Evolutionary conservation across 1,140 invertebrate genomes (phyloP), one percentile per base, ranked within the genome.

Genomic region (Trissolcus basalis): DNA sequence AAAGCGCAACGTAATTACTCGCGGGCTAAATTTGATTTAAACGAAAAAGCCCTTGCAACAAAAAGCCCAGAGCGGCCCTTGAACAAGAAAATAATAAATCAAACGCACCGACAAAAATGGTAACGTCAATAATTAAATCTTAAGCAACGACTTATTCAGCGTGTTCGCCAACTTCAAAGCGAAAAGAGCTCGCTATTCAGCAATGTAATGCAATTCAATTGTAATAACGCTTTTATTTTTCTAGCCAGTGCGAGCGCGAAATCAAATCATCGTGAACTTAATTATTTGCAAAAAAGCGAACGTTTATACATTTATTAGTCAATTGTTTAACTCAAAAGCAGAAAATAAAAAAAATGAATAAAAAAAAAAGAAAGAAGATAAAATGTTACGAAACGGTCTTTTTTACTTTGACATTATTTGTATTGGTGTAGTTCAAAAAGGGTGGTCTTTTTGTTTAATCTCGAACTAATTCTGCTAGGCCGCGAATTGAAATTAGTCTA

Each of bases 71-170:
- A 54, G 54, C 54, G 44, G 13, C 50, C 8, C 16, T 60, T 44
- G 55, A 54, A 67, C 19, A 27, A 27, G 19, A 27, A 27, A 27
- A 27, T 27, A 27, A 27, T 27, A 61, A 61, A 60, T 65, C 60
- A 73, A 73, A 65, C 54, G 36, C 39, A 53, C 60, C 32, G 61
- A 14, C 55, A 54, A 67, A 67, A 55, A 55, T 27, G 19, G 44
- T 36, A 67, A 74, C 67, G 45, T 67, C 63, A 74, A 74, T 74
- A 74, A 74, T 74, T 74, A 61, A 74, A 74, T 74, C 71, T 68
- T 74, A 63, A 74, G 41, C 60, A 49, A 48, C 19, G 61, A 41
- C 55, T 74, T 56, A 74, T 67, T 67, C 55, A 72, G 43, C 13
- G 45, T 60, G 61, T 0, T 13, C 47, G 61, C 36, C 67, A 51